Evolutionary conservation across 1,140 invertebrate species (phyloP).

Genomic region (Polypedilum pembai): DNA sequence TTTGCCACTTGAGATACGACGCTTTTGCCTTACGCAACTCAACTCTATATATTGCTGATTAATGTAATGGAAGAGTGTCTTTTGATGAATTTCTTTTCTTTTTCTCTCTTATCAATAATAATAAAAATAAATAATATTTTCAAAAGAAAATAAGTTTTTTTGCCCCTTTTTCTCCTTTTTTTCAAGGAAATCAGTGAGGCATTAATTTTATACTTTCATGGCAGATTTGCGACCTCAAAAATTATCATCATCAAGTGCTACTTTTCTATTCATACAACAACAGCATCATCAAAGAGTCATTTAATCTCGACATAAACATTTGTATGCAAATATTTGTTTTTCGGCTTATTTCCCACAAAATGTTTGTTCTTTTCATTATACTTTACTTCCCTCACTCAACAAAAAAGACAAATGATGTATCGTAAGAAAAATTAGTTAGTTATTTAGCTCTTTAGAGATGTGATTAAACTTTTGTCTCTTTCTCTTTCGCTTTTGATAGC

Average conservation of each 20-base stretch:
- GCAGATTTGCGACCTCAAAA: no score
- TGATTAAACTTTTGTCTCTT: constrained; percentile 10
- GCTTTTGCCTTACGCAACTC: constrained; percentile 9
- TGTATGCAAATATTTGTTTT: not conserved
- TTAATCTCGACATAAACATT: not conserved
- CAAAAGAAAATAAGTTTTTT: no score
- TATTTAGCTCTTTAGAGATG: not conserved
- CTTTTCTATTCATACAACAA: no score
- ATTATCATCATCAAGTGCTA: no score
- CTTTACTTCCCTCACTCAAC: not conserved
- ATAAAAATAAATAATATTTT: no score
- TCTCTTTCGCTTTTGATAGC: not conserved
- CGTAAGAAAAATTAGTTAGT: not conserved
- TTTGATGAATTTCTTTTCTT: constrained; percentile 18
- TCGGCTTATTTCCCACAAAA: not conserved
- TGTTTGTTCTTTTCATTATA: constrained; percentile 6
- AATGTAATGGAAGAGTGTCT: constrained; percentile 26
- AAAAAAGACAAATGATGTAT: not conserved
- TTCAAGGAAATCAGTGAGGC: no score
- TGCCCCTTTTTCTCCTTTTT: no score
- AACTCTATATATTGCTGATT: not conserved
- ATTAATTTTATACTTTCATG: no score
- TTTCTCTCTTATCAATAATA: not conserved
- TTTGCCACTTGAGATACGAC: constrained; percentile 24
- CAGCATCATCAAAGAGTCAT: not conserved